Evolutionary conservation across 1,140 invertebrate species (phyloP), one percentile per base, ranked within the genome.

Genomic region (Megathymus violae): DNA sequence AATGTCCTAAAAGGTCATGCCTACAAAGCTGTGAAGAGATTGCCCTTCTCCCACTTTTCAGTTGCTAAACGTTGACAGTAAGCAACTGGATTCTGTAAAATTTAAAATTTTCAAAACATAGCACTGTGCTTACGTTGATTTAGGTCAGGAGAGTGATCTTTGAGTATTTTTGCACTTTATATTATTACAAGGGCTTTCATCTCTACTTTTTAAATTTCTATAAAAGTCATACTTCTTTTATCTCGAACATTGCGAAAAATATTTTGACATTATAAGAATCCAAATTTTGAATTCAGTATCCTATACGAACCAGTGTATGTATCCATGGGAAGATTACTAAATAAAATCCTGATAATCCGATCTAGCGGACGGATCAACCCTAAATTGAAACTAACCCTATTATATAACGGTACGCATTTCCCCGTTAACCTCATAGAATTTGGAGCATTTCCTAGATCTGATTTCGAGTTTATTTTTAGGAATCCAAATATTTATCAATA

Each of bases 401-500:
- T 36, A 56, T 56, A 72, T 62, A 65, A 54, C 19, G 50, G 47
- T 44, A 34, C 46, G 58, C 60, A 67, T 64, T 59, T 69, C 46
- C 48, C 43, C 27, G 34, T 48, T 43, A 54, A 48, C 48, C 38
- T 74, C 63, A 71, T 71, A 69, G 60, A 74, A 71, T 74, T 66
- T 58, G 41, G 71, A 74, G 66, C 64, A 58, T 61, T 61, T 40
- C 62, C 36, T 56, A 54, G 62, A 66, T 67, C 62, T 59, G 60
- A 54, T 63, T n/a, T n/a, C n/a, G n/a, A n/a, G n/a, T 68, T 62
- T 67, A 51, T 64, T 70, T 64, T 65, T 64, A 64, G 25, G 59
- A 61, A 73, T 72, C 70, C 65, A 66, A 68, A 62, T 46, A 62
- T 38, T 73, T 66, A 64, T 61, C 52, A 25, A 10, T 10, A 31